phyloP scores from a whole-genome alignment of 2,113 vertebrate genomes.

The Pelodiscus sinensis region DNA sequence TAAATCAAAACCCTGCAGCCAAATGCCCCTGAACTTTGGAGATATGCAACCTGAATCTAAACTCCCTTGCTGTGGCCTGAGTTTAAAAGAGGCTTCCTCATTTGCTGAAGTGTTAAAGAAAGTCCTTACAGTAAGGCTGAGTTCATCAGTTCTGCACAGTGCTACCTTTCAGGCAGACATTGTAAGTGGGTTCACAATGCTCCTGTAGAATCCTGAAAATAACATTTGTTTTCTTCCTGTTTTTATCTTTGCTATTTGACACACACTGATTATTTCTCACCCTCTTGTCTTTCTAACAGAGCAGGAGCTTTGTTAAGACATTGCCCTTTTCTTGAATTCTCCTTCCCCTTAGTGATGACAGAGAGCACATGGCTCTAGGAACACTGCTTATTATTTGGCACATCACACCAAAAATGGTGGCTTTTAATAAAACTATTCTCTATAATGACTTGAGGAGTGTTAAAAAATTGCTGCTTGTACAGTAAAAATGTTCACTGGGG shows the following conservation, averaged over 20 bases:
- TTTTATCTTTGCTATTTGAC: not conserved
- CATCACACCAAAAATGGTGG: constrained; percentile 32
- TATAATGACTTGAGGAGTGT: not conserved
- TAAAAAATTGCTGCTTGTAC: constrained; percentile 1
- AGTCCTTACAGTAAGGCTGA: not conserved
- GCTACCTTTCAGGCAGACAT: not conserved
- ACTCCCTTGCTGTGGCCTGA: not conserved
- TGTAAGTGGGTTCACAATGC: not conserved
- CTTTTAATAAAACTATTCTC: constrained; percentile 8
- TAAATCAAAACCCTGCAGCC: not conserved
- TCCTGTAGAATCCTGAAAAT: not conserved
- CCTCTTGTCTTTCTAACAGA: not conserved
- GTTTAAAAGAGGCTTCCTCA: not conserved
- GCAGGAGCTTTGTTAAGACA: not conserved
- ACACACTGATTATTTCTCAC: not conserved
- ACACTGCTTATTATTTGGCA: not conserved
- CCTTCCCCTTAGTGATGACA: not conserved
- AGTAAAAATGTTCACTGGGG: not conserved
- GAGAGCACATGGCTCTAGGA: constrained; percentile 17
- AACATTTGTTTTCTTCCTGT: not conserved
- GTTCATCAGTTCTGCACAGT: not conserved
- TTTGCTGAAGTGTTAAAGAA: not conserved
- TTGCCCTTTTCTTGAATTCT: not conserved
- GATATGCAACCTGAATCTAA: not conserved
- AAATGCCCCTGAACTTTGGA: not conserved